Base-by-base conservation (phyloP, 2,113 vertebrate species). In the Silurus asotus region DNA sequence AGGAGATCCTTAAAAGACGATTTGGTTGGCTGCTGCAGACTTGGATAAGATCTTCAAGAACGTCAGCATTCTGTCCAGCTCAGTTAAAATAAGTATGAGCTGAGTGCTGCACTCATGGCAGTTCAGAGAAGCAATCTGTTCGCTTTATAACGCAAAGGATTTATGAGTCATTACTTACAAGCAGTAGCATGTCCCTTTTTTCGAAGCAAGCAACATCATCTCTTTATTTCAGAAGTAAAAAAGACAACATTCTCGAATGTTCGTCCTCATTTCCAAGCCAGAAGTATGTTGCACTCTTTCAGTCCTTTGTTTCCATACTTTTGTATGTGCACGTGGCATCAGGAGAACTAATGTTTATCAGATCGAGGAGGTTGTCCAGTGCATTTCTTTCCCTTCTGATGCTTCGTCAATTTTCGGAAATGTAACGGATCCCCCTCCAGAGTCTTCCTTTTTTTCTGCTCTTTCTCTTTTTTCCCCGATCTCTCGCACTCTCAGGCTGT, bases 31-130 rank as follows among this genome's bases (percentile, higher is more conserved):
- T 79, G 70, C 86, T 80, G 79, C 88, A 64, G 84, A 80, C 77
- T 8, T 8, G 6, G 84, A 87, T 89, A 86, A 87, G 76, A 64
- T 86, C 87, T 88, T 83, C 61, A 87, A 84, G 85, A 76, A 85
- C 88, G 90, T 91, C 91, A 87, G 91, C 92, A 90, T 89, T 88
- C 86, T 87, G 86, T 91, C 90, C 86, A 72, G 86, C 75, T 76
- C 56, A 69, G 89, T 89, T 87, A 80, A 83, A 83, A 13, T 70
- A 75, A 65, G 83, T 69, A 45, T 37, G 15, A 23, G n/a, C 65
- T 14, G n/a, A 5, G 69, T 69, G 64, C 49, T 77, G 61, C 37
- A 59, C 19, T 51, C 45, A 48, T 37, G 58, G 56, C 17, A 58
- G 19, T 48, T 74, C 25, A 67, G 51, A 75, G 75, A 67, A 51